These are phyloP conservation scores for Sitta carolinensis DNA, from an alignment of 2,797 vertebrate species.

Conservation along the genomic window DNA sequence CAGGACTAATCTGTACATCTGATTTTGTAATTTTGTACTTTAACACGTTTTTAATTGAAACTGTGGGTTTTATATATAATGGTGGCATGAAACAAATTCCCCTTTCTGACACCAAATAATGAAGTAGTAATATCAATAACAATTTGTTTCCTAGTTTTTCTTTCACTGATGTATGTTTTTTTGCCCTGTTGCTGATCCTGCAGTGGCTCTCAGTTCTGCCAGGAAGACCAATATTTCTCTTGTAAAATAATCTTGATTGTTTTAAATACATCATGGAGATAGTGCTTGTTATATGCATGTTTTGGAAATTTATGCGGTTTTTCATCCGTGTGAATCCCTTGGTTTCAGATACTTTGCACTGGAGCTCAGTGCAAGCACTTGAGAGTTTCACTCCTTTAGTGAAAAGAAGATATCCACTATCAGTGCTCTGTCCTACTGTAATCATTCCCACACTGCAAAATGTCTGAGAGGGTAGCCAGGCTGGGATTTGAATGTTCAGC, in stretches of 20 bases:
- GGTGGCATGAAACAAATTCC: not conserved
- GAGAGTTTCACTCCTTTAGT: not conserved
- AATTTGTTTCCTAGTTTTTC: not conserved
- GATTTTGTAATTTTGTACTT: not conserved
- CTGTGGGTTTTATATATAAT: not conserved
- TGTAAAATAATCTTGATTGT: not conserved
- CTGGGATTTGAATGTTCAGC: not conserved
- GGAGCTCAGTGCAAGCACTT: not conserved
- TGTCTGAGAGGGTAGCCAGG: not conserved
- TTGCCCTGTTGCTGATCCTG: not conserved
- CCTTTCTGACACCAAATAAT: not conserved
- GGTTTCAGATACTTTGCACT: not conserved
- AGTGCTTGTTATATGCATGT: not conserved
- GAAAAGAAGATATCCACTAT: not conserved
- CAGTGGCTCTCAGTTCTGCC: not conserved
- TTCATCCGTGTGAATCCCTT: not conserved
- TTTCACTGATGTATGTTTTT: not conserved
- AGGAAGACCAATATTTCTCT: not conserved
- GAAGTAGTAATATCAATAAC: not conserved
- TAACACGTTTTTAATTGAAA: not conserved
- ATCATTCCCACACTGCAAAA: fast-evolving
- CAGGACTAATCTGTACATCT: not conserved
- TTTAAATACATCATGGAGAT: not conserved
- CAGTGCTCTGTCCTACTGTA: not conserved
- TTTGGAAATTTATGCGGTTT: not conserved